Base-by-base conservation (phyloP, 2,113 vertebrate genomes). In the Synodontis membranacea region DNA sequence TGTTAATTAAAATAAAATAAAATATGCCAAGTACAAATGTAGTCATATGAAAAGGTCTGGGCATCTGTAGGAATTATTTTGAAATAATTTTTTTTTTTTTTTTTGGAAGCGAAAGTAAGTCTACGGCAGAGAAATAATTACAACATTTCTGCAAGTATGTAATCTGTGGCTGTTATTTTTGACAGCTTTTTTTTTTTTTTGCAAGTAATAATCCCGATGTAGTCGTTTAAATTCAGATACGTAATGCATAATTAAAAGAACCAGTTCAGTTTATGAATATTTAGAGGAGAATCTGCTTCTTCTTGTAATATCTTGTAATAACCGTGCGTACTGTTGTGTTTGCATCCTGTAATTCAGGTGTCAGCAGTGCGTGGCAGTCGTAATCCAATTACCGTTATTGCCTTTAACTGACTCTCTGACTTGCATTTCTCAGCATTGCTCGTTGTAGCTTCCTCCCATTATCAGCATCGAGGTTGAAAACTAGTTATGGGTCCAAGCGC, bases 101-200 rank as follows among this genome's bases (percentile, higher is more conserved):
- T 42, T 23, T 9, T 42, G 37, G 25, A 70, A 70, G 66, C 37
- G 7, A 70, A 72, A 66, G 31, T n/a, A 66, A 42, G 37, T n/a
- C 9, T 21, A 42, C 34, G 11, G 15, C 37, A 39, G 68, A 37
- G 68, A 25, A 4, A 25, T 21, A 42, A 44, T 44, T 42, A 1
- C 42, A 42, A 72, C 21, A 12, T 72, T 42, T 74, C 23, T 5
- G 23, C 21, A 25, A 44, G 5, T 28, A 39, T 39, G 34, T 31
- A 5, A 17, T 56, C 0, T n/a, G 12, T 21, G 1, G 76, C 56
- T 56, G 0, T 37, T 54, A 56, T 23, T 56, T 50, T 80, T 37
- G 50, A 42, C 70, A 14, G 23, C 66, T 68, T 68, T 68, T 39
- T 48, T 78, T 78, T 68, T 68, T 68, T 39, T 48, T 78, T 78